Base-by-base conservation (phyloP, 2,888 invertebrate species). In the Tupiocoris notatus region DNA sequence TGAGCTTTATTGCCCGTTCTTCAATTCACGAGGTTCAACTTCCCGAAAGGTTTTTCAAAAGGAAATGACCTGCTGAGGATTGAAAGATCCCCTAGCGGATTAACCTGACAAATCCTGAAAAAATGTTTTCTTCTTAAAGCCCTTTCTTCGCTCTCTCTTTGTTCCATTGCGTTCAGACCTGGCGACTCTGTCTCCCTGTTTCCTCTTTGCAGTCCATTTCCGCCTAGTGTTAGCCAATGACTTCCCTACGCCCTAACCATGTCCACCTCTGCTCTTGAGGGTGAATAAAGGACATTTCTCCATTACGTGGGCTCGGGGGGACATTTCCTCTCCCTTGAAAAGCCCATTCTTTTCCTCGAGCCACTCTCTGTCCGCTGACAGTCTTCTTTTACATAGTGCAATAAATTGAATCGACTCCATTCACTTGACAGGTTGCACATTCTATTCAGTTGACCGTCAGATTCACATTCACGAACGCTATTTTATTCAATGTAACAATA, bases 61-160 rank as follows among this genome's bases (percentile, higher is more conserved):
- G 67, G 70, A 70, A 70, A 70, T 70, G 70, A 70, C 70, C n/a
- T 59, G 70, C 57, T 57, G 58, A 24, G 23, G 70, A 70, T 70
- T 70, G 70, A 70, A 58, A 54, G 70, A 56, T 67, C 54, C 58
- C 61, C 68, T 58, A 21, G 16, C 18, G 70, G 70, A 70, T 70
- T 59, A 70, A 70, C 70, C 57, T 66, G 75, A 75, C 75, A 75
- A 75, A 75, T 75, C 75, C 75, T 75, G 75, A 75, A 75, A 75
- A 75, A 75, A 39, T 39, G 39, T 39, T 67, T 71, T 71, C 61
- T 18, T 3, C 59, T 3, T 12, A 39, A 39, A 39, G 39, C 39
- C 12, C 12, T 39, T 39, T 39, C 39, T 12, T 39, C n/a, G n/a
- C n/a, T n/a, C n/a, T n/a, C n/a, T n/a, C n/a, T n/a, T n/a, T n/a